Evolutionary conservation across 1,140 invertebrate genomes (phyloP), one percentile per base, ranked within the genome.

Genomic region (Acromyrmex echinatior): DNA sequence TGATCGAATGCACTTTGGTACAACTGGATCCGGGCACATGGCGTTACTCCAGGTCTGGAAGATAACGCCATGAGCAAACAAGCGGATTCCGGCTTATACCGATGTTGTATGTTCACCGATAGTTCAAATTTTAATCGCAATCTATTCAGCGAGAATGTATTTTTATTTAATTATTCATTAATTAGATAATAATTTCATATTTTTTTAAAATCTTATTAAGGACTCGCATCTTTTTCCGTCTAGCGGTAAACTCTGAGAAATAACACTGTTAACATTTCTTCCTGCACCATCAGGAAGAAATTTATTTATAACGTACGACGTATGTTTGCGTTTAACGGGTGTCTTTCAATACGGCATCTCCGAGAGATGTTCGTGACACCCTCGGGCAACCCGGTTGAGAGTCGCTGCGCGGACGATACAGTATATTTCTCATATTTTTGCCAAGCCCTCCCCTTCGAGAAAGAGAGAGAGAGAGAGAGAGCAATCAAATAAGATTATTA

Each of bases 21-120:
- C 73, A 84, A 90, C 89, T 88, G 89, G 89, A 87, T 90, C 65
- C 74, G 73, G 77, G 60, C 89, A 90, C 88, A 86, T 89, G 89
- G 89, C 62, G 53, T 87, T 87, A 82, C 68, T 87, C 66, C 73
- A 73, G 12, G 78, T 86, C 76, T 68, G 66, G 10, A 73, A 87
- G 79, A 87, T 87, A 87, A 87, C 79, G 78, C 39, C 49, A 35
- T 10, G 66, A 71, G 51, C 76, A 70, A 70, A 68, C 78, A 63
- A 53, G 68, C 78, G 66, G 56, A 81, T 87, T 82, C 86, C 79
- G 66, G 66, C 71, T 87, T 87, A 56, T 45, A 25, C 35, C 31
- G 28, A 58, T 53, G 78, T 45, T 87, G 51, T 73, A 56, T n/a
- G 12, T 31, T 60, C 31, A 56, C 51, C 31, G 74, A 28, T 28